Evolutionary conservation across 2,888 invertebrate species (phyloP).

Genomic region (Bombylius major): DNA sequence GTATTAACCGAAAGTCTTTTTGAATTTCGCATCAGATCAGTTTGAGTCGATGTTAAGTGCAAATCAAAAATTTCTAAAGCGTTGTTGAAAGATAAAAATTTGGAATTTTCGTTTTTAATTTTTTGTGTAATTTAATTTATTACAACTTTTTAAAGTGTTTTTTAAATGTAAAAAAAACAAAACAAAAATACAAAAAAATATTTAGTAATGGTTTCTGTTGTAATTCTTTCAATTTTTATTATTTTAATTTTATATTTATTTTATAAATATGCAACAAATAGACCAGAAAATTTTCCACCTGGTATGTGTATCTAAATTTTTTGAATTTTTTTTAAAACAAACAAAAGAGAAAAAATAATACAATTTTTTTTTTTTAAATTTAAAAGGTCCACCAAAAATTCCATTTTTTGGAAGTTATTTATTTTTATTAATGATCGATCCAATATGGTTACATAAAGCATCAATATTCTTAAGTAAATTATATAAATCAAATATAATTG

Average conservation of each 20-base stretch:
- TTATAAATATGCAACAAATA: constrained; percentile 34
- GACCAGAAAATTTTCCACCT: constrained; percentile 44
- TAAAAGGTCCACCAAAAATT: constrained; percentile 46
- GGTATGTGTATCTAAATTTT: constrained; percentile 32
- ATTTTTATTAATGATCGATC: constrained; percentile 41
- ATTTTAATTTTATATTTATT: constrained; percentile 31
- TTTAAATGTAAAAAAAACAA: no score
- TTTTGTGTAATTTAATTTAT: no score
- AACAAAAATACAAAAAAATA: neutral
- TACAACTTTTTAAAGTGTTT: no score
- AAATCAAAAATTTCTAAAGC: no score
- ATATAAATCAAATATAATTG: constrained; percentile 49
- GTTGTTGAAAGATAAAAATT: no score
- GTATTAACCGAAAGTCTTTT: no score
- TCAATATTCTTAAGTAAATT: constrained; percentile 39
- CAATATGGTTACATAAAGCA: constrained; percentile 40
- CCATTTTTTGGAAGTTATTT: constrained; percentile 52
- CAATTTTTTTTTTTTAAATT: neutral
- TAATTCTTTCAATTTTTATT: constrained; percentile 29
- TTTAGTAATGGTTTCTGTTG: constrained; percentile 25
- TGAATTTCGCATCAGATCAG: no score
- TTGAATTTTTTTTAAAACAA: neutral
- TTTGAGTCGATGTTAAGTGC: no score
- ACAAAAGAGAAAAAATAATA: no score
- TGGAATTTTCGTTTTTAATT: no score